phyloP scores from a whole-genome alignment of 2,888 invertebrate species.

The Dione vanillae region DNA sequence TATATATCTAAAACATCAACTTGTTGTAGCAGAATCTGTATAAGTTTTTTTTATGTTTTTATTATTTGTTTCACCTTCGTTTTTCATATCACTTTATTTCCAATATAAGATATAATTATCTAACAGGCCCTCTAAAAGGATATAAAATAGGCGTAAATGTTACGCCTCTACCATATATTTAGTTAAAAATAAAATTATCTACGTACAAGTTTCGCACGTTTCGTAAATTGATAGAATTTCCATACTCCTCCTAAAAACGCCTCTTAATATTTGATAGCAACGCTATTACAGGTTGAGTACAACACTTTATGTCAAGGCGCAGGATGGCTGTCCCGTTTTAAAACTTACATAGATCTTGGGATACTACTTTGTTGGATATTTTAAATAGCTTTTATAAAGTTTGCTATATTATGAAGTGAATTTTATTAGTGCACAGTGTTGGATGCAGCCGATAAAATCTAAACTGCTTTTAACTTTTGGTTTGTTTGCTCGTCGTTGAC shows the following conservation, averaged over 20 bases:
- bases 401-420: slow-evolving; percentile 13
- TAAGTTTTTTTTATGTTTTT: no score
- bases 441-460: slow-evolving; percentile 14
- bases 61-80: neutral
- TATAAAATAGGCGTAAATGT: neutral
- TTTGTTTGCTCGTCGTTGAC: slow-evolving; percentile 22
- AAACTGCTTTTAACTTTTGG: slow-evolving; percentile 21
- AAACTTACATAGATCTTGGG: slow-evolving; percentile 13
- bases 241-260: slow-evolving; percentile 1
- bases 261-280: slow-evolving; percentile 35
- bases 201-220: no score
- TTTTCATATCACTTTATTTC: neutral
- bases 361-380: slow-evolving; percentile 12
- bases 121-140: neutral
- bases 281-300: slow-evolving; percentile 24
- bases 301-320: slow-evolving; percentile 33
- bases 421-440: slow-evolving; percentile 22
- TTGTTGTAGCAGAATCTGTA: no score
- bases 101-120: neutral
- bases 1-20: no score
- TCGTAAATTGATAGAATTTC: neutral
- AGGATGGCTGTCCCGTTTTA: slow-evolving; percentile 5
- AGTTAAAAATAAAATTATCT: neutral
- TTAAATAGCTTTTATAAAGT: slow-evolving; percentile 15
- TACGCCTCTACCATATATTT: neutral